A percentile compares a stretch with the other conserved stretches of the same genome.
Conservation (phyloP, 1,140 invertebrate genomes). For the Drosophila quadrilineata region DNA sequence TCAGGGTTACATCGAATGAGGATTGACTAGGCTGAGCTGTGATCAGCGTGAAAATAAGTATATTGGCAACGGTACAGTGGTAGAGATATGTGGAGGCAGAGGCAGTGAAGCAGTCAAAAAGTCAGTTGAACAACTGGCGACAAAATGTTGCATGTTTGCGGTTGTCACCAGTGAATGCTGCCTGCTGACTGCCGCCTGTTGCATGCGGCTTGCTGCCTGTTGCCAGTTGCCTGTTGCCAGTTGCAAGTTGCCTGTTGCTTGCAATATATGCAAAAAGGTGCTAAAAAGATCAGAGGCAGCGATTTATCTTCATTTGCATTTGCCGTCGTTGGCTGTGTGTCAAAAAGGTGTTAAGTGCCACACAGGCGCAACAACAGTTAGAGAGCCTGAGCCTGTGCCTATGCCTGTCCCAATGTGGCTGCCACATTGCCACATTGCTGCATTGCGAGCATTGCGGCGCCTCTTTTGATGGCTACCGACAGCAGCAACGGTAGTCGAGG, state of each 20-base stretch:
- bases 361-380: conserved; percentile 11
- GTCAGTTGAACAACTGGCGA: conserved; percentile 69
- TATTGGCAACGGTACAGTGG: no score
- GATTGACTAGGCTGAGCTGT: no score
- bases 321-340: conserved; percentile 76
- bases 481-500: conserved; percentile 55
- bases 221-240: conserved; percentile 18
- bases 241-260: conserved; percentile 9
- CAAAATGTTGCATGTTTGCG: conserved; percentile 78
- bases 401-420: conserved; percentile 10
- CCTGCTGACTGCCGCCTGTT: neutral
- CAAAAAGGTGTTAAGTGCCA: conserved; percentile 79
- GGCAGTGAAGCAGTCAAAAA: conserved; percentile 13
- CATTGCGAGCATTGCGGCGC: conserved; percentile 50
- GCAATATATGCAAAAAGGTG: conserved; percentile 77
- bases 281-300: conserved; percentile 79
- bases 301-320: conserved; percentile 81
- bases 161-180: conserved; percentile 54
- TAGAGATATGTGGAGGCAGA: no score
- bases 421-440: conserved; percentile 20
- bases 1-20: no score
- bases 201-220: neutral
- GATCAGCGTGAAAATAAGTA: no score
- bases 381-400: conserved; percentile 7
- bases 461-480: conserved; percentile 68